Base-by-base conservation (phyloP, 2,797 vertebrate species). In the Spea hammondii region DNA sequence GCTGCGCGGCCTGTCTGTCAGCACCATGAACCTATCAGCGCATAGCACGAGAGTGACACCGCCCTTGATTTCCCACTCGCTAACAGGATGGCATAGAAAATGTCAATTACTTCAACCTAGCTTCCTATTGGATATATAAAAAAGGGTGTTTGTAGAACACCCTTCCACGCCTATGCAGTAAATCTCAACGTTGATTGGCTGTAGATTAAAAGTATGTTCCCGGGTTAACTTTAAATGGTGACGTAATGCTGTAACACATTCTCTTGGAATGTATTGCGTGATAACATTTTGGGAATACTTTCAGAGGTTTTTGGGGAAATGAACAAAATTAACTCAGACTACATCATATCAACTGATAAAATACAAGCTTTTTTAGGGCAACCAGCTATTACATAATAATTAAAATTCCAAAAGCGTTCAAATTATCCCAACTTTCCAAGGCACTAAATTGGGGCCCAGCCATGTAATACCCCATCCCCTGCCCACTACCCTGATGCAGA, bases 1-100 rank as follows among this genome's bases (percentile, higher is more conserved):
- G 77, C 0, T 0, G 0, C 0, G 0, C 0, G 0, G 0, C 0
- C 47, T 17, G 85, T 11, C 83, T 6, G 4, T 85, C 74, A 75
- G 0, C 0, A 0, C 0, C 3, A 5, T 0, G 5, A 55, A 4
- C 84, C 80, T 78, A 86, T 84, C 48, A 68, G 4, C 46, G n/a
- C 1, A 2, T 4, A 62, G 5, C 5, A 49, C 51, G 8, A 4
- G 53, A 2, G 12, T 6, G 9, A 0, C 48, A 4, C 5, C 70
- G 13, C 10, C 68, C 48, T 4, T 5, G 6, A 6, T 1, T 54
- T 45, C 12, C 17, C 48, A 14, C 47, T 47, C 44, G 53, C 8
- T 51, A 51, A 76, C n/a, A 72, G 54, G 47, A 7, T 11, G 5
- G 17, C 32, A 9, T 4, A 0, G 17, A 8, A 32, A 55, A 13